These are phyloP conservation scores for Grammomys surdaster DNA, from an alignment of 2,113 vertebrate genomes.

Conservation along the genomic window DNA sequence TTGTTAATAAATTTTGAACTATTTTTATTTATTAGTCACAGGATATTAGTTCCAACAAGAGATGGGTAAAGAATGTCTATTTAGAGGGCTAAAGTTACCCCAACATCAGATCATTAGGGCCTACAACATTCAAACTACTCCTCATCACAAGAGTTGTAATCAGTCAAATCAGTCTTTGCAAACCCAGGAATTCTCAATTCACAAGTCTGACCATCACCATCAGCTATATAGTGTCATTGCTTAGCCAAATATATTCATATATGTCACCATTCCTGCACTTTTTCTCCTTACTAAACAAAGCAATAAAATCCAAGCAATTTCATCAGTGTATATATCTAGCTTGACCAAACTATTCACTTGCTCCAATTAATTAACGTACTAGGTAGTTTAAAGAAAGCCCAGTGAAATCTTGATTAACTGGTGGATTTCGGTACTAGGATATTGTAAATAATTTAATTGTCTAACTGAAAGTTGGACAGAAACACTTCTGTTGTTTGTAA, in stretches of 20 bases:
- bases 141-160: background rate
- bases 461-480: slow-evolving; percentile 41
- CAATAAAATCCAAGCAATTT: slow-evolving; percentile 50
- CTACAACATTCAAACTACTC: background rate
- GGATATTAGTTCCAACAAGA: background rate
- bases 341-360: slow-evolving; percentile 60
- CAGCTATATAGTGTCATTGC: background rate
- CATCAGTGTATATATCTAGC: slow-evolving; percentile 61
- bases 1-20: background rate
- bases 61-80: background rate
- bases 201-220: background rate
- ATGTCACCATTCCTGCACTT: slow-evolving; percentile 9
- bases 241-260: slow-evolving; percentile 19
- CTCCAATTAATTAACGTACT: slow-evolving; percentile 68
- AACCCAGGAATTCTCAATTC: background rate
- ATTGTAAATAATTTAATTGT: slow-evolving; percentile 46
- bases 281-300: slow-evolving; percentile 45
- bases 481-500: slow-evolving; percentile 33
- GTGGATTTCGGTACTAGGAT: slow-evolving; percentile 27
- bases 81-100: background rate
- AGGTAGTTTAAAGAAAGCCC: slow-evolving; percentile 32
- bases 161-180: background rate
- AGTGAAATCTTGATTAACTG: slow-evolving; percentile 54
- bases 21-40: background rate
- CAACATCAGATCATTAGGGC: background rate